These are phyloP conservation scores for Andrena chrysosceles DNA, from an alignment of 2,888 invertebrate genomes.

Conservation along the genomic window DNA sequence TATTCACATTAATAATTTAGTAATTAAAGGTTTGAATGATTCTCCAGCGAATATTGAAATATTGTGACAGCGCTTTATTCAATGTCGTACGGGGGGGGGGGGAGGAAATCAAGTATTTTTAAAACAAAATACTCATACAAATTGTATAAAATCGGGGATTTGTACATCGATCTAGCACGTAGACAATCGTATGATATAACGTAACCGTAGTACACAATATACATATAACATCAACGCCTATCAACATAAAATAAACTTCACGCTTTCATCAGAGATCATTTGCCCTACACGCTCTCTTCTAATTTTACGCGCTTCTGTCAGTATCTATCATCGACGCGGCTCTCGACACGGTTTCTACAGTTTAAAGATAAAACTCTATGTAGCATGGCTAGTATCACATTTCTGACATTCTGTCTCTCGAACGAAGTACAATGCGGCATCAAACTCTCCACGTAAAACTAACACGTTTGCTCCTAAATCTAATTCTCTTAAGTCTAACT, in stretches of 20 bases:
- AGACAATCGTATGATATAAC: conserved; percentile 73
- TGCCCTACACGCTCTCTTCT: conserved; percentile 57
- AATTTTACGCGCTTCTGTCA: conserved; percentile 14
- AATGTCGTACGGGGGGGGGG: conserved; percentile 42
- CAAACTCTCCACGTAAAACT: conserved; percentile 13
- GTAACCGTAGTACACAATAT: conserved; percentile 72
- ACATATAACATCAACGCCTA: conserved; percentile 68
- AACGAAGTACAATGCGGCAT: conserved; percentile 56
- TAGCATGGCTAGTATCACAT: conserved; percentile 83
- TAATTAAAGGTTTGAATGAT: background rate
- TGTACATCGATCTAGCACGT: conserved; percentile 79
- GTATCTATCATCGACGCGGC: conserved; percentile 38
- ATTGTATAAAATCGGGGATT: conserved; percentile 80
- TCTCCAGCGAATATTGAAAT: conserved; percentile 13
- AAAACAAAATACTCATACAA: conserved; percentile 84
- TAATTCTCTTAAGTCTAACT: conserved; percentile 5
- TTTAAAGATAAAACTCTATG: conserved; percentile 74
- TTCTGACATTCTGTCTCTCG: conserved; percentile 70
- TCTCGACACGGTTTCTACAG: conserved; percentile 56
- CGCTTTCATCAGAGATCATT: conserved; percentile 80
- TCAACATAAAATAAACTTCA: conserved; percentile 80
- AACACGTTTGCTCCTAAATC: conserved; percentile 23
- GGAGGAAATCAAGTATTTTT: conserved; percentile 81
- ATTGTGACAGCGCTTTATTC: conserved; percentile 63
- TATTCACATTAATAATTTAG: too few relatives aligned